These are phyloP conservation scores for Diabrotica virgifera DNA, from an alignment of 1,140 invertebrate genomes.

Conservation along the genomic window DNA sequence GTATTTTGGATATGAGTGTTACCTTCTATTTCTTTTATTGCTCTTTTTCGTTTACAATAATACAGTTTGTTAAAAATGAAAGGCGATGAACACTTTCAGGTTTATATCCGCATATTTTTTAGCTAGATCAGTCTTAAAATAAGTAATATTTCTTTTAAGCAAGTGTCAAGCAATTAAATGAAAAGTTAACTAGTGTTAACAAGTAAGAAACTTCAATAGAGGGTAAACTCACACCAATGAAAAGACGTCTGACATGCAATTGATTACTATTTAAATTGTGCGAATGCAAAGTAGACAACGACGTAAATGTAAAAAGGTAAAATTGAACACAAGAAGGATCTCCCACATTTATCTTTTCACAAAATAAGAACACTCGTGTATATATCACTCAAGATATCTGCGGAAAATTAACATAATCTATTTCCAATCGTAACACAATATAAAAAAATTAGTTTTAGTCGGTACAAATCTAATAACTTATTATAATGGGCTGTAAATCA, in stretches of 20 bases:
- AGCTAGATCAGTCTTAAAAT: too few relatives aligned
- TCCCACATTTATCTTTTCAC: constrained; percentile 28
- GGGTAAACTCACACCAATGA: background rate
- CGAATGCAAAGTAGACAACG: constrained; percentile 32
- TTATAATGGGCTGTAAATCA: too few relatives aligned
- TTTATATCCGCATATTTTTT: too few relatives aligned
- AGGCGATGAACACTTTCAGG: too few relatives aligned
- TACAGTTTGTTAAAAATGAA: too few relatives aligned
- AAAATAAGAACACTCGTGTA: background rate
- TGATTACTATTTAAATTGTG: constrained; percentile 33
- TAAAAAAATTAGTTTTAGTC: too few relatives aligned
- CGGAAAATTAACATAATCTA: background rate
- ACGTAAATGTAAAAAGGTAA: constrained; percentile 26
- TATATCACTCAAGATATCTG: background rate
- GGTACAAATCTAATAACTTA: too few relatives aligned
- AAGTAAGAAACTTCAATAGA: background rate
- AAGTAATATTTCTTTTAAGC: too few relatives aligned
- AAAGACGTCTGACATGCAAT: constrained; percentile 19
- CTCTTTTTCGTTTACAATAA: too few relatives aligned
- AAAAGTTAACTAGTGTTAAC: background rate
- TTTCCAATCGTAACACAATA: background rate
- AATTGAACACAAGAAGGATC: constrained; percentile 31
- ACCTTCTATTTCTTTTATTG: too few relatives aligned
- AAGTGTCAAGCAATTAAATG: too few relatives aligned
- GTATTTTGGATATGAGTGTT: too few relatives aligned